Evolutionary conservation across 92 coral and sea anemone species (phyloP), one percentile per base, ranked within the genome.

Genomic region (Desmophyllum pertusum): DNA sequence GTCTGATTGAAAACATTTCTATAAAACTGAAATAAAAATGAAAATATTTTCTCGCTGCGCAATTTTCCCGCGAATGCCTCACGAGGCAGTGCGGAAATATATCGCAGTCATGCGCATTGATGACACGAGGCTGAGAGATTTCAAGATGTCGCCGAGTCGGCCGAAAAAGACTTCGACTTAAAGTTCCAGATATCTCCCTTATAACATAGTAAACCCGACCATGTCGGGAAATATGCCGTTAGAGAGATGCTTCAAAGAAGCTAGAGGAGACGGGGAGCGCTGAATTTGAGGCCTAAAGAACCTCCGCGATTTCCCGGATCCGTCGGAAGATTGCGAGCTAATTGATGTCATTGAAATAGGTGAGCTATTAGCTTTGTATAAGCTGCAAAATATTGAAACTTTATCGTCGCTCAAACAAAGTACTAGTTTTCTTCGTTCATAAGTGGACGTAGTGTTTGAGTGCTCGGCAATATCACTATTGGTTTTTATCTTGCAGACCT

Each of bases 341-440:
- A 97, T 97, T 61, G 99, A 97, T 91, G 99, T 97, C 35, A 97
- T 94, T 67, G 95, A 94, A 94, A 95, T 95, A 88, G 99, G 99
- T 94, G 63, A 85, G 77, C 63, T 51, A 36, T n/a, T n/a, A 83
- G 45, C 52, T 38, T 67, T 36, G n/a, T 67, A 19, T 67, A 68
- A 67, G 38, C 30, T 69, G 46, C 31, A 50, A n/a, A 46, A 73
- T 74, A 43, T 74, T 37, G 36, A 33, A n/a, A 19, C 35, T 35
- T 8, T 30, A n/a, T n/a, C n/a, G 72, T 33, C 38, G 64, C 42
- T 4, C 18, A 7, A 27, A n/a, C n/a, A n/a, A 31, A 21, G 30
- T 39, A 31, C 36, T 46, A 6, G 14, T 41, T 64, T 21, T 46
- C 37, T 64, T n/a, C 19, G 67, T 6, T 18, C 4, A 30, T 29